These are phyloP conservation scores for Tetragnatha versicolor DNA, from an alignment of 1,140 invertebrate genomes.

Conservation along the genomic window DNA sequence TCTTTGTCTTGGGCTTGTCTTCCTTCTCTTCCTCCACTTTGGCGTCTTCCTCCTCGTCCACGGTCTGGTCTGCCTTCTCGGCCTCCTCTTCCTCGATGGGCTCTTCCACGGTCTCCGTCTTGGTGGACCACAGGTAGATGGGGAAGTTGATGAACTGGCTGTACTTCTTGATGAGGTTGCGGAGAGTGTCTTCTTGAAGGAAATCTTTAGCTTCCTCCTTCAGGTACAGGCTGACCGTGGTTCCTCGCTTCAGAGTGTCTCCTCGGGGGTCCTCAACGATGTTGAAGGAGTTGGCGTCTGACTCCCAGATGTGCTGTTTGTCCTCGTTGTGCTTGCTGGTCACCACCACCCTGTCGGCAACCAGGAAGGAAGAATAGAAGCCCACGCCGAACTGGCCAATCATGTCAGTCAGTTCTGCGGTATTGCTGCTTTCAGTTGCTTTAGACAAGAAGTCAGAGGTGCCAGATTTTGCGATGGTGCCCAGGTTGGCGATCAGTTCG, in stretches of 20 bases:
- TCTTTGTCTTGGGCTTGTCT: conserved; percentile 85
- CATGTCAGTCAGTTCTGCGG: conserved; percentile 80
- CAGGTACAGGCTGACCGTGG: conserved; percentile 82
- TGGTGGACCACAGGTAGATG: conserved; percentile 95
- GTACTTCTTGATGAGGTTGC: conserved; percentile 93
- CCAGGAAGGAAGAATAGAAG: conserved; percentile 97
- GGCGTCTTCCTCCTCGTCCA: conserved; percentile 68
- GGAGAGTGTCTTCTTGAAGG: conserved; percentile 89
- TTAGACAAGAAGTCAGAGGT: conserved; percentile 97
- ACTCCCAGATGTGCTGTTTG: conserved; percentile 98
- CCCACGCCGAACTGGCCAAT: conserved; percentile 94
- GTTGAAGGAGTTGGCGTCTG: conserved; percentile 86
- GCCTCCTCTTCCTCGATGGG: conserved; percentile 73
- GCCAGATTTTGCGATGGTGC: conserved; percentile 99
- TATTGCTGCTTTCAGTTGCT: conserved; percentile 77
- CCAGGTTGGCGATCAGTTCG: conserved; percentile 95
- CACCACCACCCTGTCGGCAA: conserved; percentile 86
- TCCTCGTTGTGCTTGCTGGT: conserved; percentile 95
- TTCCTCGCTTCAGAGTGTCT: conserved; percentile 87
- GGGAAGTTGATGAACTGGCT: conserved; percentile 99
- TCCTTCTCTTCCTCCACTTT: conserved; percentile 75
- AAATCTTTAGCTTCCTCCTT: conserved; percentile 98
- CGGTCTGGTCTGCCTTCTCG: conserved; percentile 82
- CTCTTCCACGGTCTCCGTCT: conserved; percentile 86
- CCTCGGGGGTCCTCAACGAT: conserved; percentile 94